Conservation (phyloP, 2,113 vertebrate species). For the Colistium nudipinnis region DNA sequence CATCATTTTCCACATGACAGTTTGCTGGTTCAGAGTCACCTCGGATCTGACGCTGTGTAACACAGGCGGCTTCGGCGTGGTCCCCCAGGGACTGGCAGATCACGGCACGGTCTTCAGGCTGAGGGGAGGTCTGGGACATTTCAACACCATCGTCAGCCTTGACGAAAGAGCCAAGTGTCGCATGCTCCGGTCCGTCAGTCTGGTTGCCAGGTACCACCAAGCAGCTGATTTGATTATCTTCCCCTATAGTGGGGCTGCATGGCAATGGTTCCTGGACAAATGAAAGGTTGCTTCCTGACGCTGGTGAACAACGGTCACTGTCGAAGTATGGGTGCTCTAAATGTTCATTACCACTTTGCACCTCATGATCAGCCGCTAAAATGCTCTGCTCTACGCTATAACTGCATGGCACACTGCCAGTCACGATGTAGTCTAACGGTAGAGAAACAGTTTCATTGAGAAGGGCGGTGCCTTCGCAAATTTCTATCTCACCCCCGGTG, state of each 20-base stretch:
- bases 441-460: conserved; percentile 36
- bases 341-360: background rate
- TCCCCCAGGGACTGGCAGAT: background rate
- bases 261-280: background rate
- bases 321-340: conserved; percentile 61
- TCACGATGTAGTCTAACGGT: conserved; percentile 1
- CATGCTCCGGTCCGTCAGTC: background rate
- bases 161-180: conserved; percentile 13
- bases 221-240: background rate
- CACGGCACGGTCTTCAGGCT: conserved; percentile 12
- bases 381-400: conserved; percentile 22
- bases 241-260: background rate
- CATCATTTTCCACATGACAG: conserved; percentile 1
- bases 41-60: conserved; percentile 5
- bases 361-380: conserved; percentile 17
- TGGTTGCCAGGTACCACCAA: background rate
- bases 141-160: conserved; percentile 23
- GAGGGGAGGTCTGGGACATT: conserved; percentile 5
- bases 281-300: background rate
- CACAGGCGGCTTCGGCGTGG: background rate
- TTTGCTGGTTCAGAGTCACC: conserved; percentile 24
- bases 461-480: conserved; percentile 23
- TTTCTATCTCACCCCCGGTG: conserved; percentile 55
- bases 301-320: background rate
- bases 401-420: background rate